Percentiles rank a stretch among this genome's conserved stretches.
Evolutionary conservation across 2,888 invertebrate genomes (phyloP).

Genomic region (Cynaeus angustus): DNA sequence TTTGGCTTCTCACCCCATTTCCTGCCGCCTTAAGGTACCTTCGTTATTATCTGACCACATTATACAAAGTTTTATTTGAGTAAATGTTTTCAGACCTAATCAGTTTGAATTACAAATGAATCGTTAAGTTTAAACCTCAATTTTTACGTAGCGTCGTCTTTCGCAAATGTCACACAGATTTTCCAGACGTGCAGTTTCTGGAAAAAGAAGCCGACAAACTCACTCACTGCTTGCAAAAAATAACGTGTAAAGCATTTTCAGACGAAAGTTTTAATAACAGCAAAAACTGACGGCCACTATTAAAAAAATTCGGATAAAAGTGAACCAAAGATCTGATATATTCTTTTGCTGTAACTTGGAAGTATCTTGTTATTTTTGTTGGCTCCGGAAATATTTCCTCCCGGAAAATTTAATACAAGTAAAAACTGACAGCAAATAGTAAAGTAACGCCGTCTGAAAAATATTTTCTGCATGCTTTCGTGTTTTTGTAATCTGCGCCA

Average conservation of each 20-base stretch:
- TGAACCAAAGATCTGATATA: no score
- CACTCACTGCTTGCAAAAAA: background rate
- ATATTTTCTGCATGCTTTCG: no score
- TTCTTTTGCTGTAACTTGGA: no score
- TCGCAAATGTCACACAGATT: constrained; percentile 29
- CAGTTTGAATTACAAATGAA: constrained; percentile 27
- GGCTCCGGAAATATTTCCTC: no score
- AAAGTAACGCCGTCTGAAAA: no score
- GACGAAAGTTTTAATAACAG: no score
- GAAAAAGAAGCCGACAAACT: constrained; percentile 21
- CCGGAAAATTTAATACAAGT: no score
- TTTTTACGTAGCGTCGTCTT: constrained; percentile 3
- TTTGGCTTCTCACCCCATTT: constrained; percentile 33
- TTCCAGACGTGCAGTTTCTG: constrained; percentile 21
- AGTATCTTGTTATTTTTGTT: no score
- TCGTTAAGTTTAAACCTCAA: background rate
- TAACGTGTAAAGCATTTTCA: background rate
- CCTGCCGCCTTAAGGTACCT: constrained; percentile 26
- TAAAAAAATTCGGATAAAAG: no score
- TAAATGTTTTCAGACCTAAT: constrained; percentile 28
- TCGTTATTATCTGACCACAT: constrained; percentile 37
- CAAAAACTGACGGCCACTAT: no score
- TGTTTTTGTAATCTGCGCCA: no score
- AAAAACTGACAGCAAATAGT: no score
- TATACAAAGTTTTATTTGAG: constrained; percentile 24